These are phyloP conservation scores for Leuciscus waleckii DNA, from an alignment of 2,797 vertebrate genomes.

Conservation along the genomic window DNA sequence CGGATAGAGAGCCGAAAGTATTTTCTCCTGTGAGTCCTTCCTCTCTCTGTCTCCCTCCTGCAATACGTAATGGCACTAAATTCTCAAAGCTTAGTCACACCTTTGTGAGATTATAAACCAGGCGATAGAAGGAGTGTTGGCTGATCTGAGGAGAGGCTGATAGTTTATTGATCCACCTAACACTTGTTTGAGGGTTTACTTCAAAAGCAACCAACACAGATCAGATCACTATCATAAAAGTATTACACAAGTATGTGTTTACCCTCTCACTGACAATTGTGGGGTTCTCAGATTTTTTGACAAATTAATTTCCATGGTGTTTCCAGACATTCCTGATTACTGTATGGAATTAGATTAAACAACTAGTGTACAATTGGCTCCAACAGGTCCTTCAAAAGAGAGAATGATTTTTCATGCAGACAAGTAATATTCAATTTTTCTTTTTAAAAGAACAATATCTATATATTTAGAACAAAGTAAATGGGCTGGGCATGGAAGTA, in stretches of 20 bases:
- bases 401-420: background rate
- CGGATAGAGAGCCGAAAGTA: conserved; percentile 49
- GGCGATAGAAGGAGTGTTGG: conserved; percentile 27
- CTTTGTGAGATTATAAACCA: conserved; percentile 43
- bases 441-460: background rate
- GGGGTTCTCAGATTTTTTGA: background rate
- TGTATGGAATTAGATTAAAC: background rate
- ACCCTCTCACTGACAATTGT: background rate
- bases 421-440: background rate
- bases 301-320: background rate
- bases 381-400: background rate
- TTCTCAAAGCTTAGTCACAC: conserved; percentile 32
- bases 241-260: background rate
- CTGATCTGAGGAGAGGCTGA: conserved; percentile 39
- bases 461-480: background rate
- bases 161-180: conserved; percentile 47
- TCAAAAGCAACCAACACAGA: conserved; percentile 32
- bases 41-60: conserved; percentile 17
- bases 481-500: background rate
- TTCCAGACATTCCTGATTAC: background rate
- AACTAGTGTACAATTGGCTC: background rate
- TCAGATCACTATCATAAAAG: conserved; percentile 1
- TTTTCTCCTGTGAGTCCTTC: conserved; percentile 7
- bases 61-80: conserved; percentile 29
- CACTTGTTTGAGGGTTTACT: conserved; percentile 35